Percentiles rank a stretch among this genome's conserved stretches.
Conservation (phyloP, 2,888 invertebrate species). For the Homarus gammarus region DNA sequence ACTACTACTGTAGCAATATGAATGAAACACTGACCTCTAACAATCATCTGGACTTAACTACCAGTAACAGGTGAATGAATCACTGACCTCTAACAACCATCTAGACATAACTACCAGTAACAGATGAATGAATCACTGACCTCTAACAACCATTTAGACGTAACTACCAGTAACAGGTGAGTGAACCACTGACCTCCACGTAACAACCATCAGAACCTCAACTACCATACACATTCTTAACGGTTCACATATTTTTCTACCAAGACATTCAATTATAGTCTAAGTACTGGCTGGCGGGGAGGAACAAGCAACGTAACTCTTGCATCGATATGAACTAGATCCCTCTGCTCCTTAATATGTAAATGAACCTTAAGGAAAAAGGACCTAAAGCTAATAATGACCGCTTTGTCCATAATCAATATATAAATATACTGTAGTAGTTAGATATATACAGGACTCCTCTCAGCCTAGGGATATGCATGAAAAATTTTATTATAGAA, state of each 20-base stretch:
- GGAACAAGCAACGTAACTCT: conserved; percentile 23
- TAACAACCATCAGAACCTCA: background rate
- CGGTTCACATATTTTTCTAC: conserved; percentile 1
- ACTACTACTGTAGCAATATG: too few relatives aligned
- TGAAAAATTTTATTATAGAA: conserved; percentile 69
- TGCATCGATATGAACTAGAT: conserved; percentile 14
- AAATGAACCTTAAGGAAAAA: conserved; percentile 56
- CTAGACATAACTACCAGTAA: background rate
- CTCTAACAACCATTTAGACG: too few relatives aligned
- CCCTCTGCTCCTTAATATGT: conserved; percentile 36
- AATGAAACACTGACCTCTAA: too few relatives aligned
- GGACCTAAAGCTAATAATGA: conserved; percentile 58
- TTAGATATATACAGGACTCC: conserved; percentile 51
- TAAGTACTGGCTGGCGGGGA: conserved; percentile 4
- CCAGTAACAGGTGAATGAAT: background rate
- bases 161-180: background rate
- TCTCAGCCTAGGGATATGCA: conserved; percentile 66
- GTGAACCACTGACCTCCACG: background rate
- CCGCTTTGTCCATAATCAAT: conserved; percentile 59
- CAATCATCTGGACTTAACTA: background rate
- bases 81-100: background rate
- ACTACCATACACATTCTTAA: conserved; percentile 27
- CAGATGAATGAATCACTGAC: background rate
- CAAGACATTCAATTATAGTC: conserved; percentile 47
- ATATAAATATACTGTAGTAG: conserved; percentile 40